Conservation (phyloP, 2,888 invertebrate species). For the Caenorhabditis auriculariae region DNA sequence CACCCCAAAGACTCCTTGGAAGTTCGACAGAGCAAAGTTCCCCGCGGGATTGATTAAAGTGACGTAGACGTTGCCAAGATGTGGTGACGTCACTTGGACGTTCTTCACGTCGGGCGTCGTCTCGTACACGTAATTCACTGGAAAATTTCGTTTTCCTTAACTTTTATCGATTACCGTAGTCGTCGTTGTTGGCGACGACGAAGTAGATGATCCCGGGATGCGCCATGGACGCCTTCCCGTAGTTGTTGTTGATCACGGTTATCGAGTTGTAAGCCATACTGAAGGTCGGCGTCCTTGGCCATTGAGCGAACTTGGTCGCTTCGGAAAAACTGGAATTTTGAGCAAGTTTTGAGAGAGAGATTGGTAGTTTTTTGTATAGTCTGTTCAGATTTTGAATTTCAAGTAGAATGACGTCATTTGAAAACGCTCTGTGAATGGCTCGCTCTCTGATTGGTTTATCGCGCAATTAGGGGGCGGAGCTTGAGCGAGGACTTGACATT, state of each 20-base stretch:
- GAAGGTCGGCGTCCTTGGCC: conserved; percentile 10
- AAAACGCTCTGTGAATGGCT: too few relatives aligned
- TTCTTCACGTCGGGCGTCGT: background rate
- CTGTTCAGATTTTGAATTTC: too few relatives aligned
- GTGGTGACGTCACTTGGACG: conserved; percentile 5
- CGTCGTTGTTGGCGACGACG: conserved; percentile 6
- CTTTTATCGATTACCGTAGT: conserved; percentile 4
- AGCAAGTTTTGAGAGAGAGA: too few relatives aligned
- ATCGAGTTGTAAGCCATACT: background rate
- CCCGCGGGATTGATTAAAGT: conserved; percentile 23
- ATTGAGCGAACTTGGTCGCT: too few relatives aligned
- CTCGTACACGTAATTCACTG: conserved; percentile 18
- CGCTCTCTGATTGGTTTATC: too few relatives aligned
- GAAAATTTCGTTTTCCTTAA: background rate
- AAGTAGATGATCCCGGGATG: conserved; percentile 26
- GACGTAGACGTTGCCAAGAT: conserved; percentile 11
- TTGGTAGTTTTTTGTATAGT: too few relatives aligned
- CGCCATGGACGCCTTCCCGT: conserved; percentile 1
- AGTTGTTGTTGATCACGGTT: conserved; percentile 13
- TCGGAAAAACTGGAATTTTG: too few relatives aligned
- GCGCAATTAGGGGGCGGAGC: too few relatives aligned
- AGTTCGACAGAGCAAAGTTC: conserved; percentile 10
- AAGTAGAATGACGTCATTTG: too few relatives aligned
- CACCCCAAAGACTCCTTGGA: conserved; percentile 18
- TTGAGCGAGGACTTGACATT: too few relatives aligned